Percentiles rank a stretch among this genome's conserved stretches.
phyloP scores from a whole-genome alignment of 1,140 invertebrate genomes.

The Brachionus asplanchnoidis region DNA sequence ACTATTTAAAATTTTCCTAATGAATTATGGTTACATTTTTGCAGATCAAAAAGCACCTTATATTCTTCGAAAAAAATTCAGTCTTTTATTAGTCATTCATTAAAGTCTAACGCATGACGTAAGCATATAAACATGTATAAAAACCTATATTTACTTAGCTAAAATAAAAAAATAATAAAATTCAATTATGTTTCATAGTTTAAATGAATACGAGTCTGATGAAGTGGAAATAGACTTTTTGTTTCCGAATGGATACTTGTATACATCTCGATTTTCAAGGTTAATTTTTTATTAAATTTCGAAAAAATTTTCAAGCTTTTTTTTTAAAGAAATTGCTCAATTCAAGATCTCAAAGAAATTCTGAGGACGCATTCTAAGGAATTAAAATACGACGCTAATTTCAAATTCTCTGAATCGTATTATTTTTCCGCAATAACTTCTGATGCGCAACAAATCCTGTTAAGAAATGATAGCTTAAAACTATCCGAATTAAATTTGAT shows the following conservation, averaged over 20 bases:
- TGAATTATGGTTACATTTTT: too few species aligned
- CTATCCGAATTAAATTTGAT: background rate
- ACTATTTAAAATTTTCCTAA: background rate
- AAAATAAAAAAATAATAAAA: background rate
- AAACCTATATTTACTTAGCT: background rate
- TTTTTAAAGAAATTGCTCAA: background rate
- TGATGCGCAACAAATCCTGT: background rate
- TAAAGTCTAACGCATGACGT: background rate
- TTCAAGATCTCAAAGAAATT: background rate
- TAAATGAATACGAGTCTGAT: background rate
- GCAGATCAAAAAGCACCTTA: background rate
- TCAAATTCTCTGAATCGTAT: conserved; percentile 12
- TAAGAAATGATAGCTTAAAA: background rate
- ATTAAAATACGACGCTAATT: background rate
- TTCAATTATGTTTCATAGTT: background rate
- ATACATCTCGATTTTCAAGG: background rate
- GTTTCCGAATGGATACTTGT: background rate
- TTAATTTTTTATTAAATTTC: background rate
- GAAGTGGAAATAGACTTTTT: conserved; percentile 7
- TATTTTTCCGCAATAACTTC: background rate
- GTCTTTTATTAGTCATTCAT: background rate
- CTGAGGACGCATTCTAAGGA: background rate
- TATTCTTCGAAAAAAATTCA: background rate
- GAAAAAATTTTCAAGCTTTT: too few species aligned
- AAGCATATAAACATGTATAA: background rate